Base-by-base conservation (phyloP, 2,888 invertebrate genomes). In the Baccha elongata region DNA sequence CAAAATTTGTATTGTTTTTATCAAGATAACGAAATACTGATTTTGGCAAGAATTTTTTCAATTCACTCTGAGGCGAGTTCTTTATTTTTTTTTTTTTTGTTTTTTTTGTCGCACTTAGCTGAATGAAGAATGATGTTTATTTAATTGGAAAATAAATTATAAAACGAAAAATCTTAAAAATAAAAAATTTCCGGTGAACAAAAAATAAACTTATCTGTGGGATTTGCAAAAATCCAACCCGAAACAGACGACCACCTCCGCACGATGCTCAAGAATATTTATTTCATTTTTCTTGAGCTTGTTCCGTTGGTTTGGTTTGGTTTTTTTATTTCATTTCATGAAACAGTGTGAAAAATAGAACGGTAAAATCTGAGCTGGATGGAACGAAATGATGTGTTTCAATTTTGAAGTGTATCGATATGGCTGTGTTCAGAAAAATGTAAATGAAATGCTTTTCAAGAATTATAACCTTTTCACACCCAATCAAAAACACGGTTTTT, bases 1-100 rank as follows among this genome's bases (percentile, higher is more conserved):
- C 29, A 23, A n/a, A 2, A 35, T 42, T 44, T 44, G 13, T 7
- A 21, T 21, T 37, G 19, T 13, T 13, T 15, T 23, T 23, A 10
- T 3, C 13, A 17, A 10, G 17, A 15, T 29, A 29, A 21, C 23
- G 2, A 19, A 44, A 55, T 26, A 60, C 26, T 58, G 5, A 40
- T 40, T 40, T 53, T 1, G 19, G 42, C 23, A 17, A 60, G 3
- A 42, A 42, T 60, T 44, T 19, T 35, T 29, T 32, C 26, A 29
- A 44, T 52, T 81, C 76, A 81, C 81, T 81, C 75, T 72, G 76
- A 71, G 74, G 67, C 76, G 67, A 60, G 55, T 62, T 65, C 35
- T 29, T 11, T 50, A 19, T 21, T 13, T 4, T 72, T 48, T 55
- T 13, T 23, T 52, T 26, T 55, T 58, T 26, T 50, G 10, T 46